Evolutionary conservation across 2,888 invertebrate species (phyloP), one percentile per base, ranked within the genome.

Genomic region (Coecobrya sp.): DNA sequence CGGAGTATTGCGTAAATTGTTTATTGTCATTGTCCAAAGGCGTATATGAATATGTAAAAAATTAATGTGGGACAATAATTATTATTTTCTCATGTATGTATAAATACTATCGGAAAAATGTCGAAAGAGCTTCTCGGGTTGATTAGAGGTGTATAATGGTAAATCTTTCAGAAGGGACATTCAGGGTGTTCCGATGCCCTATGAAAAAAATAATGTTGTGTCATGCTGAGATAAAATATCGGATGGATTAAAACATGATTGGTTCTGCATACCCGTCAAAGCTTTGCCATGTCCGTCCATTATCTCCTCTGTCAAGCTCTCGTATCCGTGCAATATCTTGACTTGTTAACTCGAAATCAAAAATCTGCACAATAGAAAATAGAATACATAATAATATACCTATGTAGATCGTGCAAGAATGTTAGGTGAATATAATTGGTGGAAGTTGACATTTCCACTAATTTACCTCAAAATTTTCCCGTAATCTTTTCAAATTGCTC

Each of bases 381-480:
- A 49, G 45, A 86, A 45, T 7, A n/a, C 27, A 19, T 55, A n/a
- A n/a, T n/a, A n/a, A n/a, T n/a, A n/a, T n/a, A n/a, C n/a, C n/a
- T n/a, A n/a, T n/a, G n/a, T n/a, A n/a, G n/a, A n/a, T n/a, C n/a
- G n/a, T n/a, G n/a, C n/a, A n/a, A n/a, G n/a, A n/a, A n/a, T n/a
- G n/a, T n/a, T n/a, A n/a, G n/a, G n/a, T n/a, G n/a, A n/a, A n/a
- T n/a, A n/a, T n/a, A n/a, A n/a, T n/a, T n/a, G n/a, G n/a, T n/a
- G n/a, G n/a, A 19, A 36, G 13, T 19, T 11, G 7, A 36, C 7
- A 36, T 36, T 49, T 49, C 42, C 4, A 42, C 4, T 22, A 65
- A 36, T 55, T 73, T 62, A 98, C 95, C 91, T 97, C 96, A 62
- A 98, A 96, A 95, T 99, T 99, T 96, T 98, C 97, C 95, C 96